phyloP scores from a whole-genome alignment of 2,797 vertebrate species.

The Microchirus variegatus region DNA sequence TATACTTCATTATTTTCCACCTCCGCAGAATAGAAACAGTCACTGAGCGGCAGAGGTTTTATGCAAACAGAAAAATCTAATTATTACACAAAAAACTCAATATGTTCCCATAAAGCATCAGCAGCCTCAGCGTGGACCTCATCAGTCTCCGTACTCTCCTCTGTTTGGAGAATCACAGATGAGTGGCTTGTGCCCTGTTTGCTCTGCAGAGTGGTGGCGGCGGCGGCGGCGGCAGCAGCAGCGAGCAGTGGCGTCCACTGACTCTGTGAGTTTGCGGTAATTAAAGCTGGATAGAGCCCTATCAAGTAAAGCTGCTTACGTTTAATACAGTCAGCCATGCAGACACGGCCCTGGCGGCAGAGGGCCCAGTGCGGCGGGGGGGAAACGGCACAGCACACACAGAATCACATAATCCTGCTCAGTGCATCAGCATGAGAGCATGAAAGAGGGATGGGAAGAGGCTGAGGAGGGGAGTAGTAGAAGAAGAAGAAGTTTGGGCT shows the following conservation, averaged over 20 bases:
- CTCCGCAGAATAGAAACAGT: no score
- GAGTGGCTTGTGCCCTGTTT: conserved; percentile 61
- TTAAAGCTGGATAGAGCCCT: conserved; percentile 83
- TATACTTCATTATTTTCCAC: no score
- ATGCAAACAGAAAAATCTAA: no score
- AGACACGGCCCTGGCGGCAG: conserved; percentile 61
- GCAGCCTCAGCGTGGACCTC: neutral
- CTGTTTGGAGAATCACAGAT: conserved; percentile 33
- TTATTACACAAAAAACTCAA: neutral
- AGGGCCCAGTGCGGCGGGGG: conserved; percentile 39
- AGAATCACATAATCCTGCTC: conserved; percentile 73
- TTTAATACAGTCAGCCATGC: conserved; percentile 83
- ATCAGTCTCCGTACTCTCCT: conserved; percentile 2
- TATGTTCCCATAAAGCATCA: neutral
- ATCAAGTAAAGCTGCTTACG: conserved; percentile 86
- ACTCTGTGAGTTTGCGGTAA: conserved; percentile 81
- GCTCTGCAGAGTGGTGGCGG: conserved; percentile 68
- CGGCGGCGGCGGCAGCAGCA: no score
- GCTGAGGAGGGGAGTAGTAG: neutral
- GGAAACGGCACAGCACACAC: conserved; percentile 41
- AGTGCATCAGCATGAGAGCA: conserved; percentile 66
- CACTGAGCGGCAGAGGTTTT: no score
- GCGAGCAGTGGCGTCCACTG: conserved; percentile 62
- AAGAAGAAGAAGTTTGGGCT: conserved; percentile 25
- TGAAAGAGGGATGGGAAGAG: conserved; percentile 32